Percentiles rank a stretch among this genome's conserved stretches.
Conservation (phyloP, 2,797 vertebrate species). For the Crocodylus rhombifer region DNA sequence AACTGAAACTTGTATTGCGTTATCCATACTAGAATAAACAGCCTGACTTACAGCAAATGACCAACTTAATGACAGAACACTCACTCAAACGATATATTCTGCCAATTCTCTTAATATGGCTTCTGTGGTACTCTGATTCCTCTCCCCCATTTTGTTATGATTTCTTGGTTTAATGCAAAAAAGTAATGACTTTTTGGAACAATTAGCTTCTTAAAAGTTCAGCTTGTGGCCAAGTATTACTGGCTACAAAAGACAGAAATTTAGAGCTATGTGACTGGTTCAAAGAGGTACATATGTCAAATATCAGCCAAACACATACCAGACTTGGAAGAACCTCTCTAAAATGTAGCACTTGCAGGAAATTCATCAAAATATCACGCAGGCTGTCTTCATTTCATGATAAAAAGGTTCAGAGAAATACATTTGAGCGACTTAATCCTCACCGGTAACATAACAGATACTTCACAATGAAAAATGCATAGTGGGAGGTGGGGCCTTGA, state of each 20-base stretch:
- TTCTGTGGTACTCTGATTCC: conserved; percentile 25
- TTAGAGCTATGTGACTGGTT: not conserved
- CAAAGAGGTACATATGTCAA: not conserved
- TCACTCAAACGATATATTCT: not conserved
- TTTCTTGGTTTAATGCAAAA: not conserved
- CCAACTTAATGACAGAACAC: conserved; percentile 2
- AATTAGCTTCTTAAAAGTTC: not conserved
- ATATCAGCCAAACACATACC: not conserved
- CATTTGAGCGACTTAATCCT: not conserved
- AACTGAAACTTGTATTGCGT: not conserved
- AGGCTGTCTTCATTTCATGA: not conserved
- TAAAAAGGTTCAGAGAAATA: not conserved
- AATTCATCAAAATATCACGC: not conserved
- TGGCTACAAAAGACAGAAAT: not conserved
- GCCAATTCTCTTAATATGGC: conserved; percentile 22
- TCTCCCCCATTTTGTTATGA: not conserved
- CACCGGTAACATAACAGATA: not conserved
- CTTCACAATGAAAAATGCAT: conserved; percentile 29
- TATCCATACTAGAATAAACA: not conserved
- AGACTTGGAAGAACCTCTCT: not conserved
- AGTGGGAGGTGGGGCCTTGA: not conserved
- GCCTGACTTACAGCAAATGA: not conserved
- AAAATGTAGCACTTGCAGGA: not conserved
- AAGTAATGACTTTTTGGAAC: conserved; percentile 14
- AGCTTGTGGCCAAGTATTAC: not conserved